Base-by-base conservation (phyloP, 2,888 invertebrate genomes). In the Papilio elwesi region DNA sequence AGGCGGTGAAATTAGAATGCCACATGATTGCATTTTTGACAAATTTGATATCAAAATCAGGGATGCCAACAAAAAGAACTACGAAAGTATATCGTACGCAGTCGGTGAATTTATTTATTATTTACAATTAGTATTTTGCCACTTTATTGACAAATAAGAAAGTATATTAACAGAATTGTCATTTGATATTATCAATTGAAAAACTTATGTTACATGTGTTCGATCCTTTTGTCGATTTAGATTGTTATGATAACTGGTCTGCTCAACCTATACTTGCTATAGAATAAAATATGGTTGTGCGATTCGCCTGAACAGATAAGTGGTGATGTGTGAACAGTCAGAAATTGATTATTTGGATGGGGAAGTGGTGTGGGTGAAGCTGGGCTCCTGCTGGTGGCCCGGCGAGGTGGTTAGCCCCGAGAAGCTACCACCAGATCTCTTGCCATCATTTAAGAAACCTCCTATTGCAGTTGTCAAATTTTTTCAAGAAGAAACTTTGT, bases 341-440 rank as follows among this genome's bases (percentile, higher is more conserved):
- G 94, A 95, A 91, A 94, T 95, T 79, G 91, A 87, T 83, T 97
- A 96, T 90, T 92, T 94, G 81, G 96, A 96, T 80, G 97, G 97
- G 69, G 97, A 97, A 82, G 94, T 97, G 81, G 97, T 97, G 76
- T 98, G 97, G 97, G 97, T 97, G 26, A 97, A 97, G 88, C 89
- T 97, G 76, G 96, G 97, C 53, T 94, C 95, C 55, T 96, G 95
- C 82, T 98, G 97, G 97, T 98, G 98, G 98, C 97, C 98, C 43
- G 97, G 97, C 12, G 96, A 96, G 87, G 97, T 97, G 74, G 94
- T 95, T 63, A 94, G 94, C 76, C 86, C 94, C 36, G 95, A 95
- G 70, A 94, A 94, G 82, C 90, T 97, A 71, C 96, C 97, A 38
- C 95, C 95, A 78, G 96, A 97, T 83, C 93, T 96, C 78, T 90